Evolutionary conservation across 1,140 invertebrate species (phyloP), one percentile per base, ranked within the genome.

Genomic region (Coenobita brevimanus): DNA sequence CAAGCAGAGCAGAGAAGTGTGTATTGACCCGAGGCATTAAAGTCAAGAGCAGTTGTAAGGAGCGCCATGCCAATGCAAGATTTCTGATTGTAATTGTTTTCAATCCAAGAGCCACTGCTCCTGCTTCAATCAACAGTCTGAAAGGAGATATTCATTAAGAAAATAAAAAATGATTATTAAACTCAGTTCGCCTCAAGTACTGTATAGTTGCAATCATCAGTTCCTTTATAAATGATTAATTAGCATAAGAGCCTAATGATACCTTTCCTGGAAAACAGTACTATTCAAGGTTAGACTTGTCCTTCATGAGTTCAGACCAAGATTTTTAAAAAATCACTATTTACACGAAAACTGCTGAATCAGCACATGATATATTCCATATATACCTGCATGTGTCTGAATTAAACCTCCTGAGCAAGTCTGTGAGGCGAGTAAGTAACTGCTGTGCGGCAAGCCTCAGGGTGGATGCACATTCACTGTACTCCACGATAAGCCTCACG

Each of bases 81-180:
- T 98, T 99, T 60, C 96, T 97, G 89, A 96, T 98, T 0, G 97
- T 98, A 73, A 99, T 99, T 64, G 97, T 99, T 93, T 99, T 99
- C 60, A 99, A 93, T 0, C 98, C 98, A 24, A 97, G 96, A 91
- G 97, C 96, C 38, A 91, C 89, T 21, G 90, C 90, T 15, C 90
- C 90, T 27, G 90, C 90, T 30, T 89, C 90, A 75, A 91, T 75
- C 71, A 91, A 76, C 46, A 91, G 80, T 67, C 89, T 89, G 75
- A 30, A 75, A 81, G n/a, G n/a, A n/a, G n/a, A n/a, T n/a, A n/a
- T n/a, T n/a, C n/a, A n/a, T n/a, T n/a, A n/a, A n/a, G n/a, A n/a
- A n/a, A n/a, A n/a, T n/a, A n/a, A n/a, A n/a, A n/a, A n/a, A n/a
- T n/a, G n/a, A n/a, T n/a, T n/a, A n/a, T n/a, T n/a, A n/a, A n/a